phyloP scores from a whole-genome alignment of 2,888 invertebrate genomes.

The Bursaphelenchus okinawaensis region DNA sequence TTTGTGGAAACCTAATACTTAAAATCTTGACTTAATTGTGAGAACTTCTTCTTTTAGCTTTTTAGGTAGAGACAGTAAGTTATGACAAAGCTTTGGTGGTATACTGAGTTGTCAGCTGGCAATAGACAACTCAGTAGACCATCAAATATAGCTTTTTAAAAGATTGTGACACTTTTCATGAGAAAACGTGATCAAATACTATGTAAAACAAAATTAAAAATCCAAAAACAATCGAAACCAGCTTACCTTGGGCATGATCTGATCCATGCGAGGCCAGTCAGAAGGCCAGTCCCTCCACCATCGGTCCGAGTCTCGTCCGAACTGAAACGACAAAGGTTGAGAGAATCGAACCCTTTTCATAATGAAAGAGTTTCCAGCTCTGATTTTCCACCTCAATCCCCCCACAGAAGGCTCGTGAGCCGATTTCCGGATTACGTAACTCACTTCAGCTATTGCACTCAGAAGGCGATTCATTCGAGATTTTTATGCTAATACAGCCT shows the following conservation, averaged over 20 bases:
- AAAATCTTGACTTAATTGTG: too few relatives aligned
- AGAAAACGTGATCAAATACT: too few relatives aligned
- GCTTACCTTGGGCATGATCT: conserved; percentile 53
- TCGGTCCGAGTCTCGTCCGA: conserved; percentile 48
- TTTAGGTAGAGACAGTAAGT: too few relatives aligned
- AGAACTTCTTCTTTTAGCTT: too few relatives aligned
- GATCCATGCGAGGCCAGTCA: conserved; percentile 54
- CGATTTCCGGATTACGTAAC: not conserved
- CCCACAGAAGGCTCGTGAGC: not conserved
- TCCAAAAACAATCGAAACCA: not conserved
- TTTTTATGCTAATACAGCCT: too few relatives aligned
- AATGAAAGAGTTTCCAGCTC: not conserved
- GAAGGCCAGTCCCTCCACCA: conserved; percentile 56
- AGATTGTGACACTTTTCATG: too few relatives aligned
- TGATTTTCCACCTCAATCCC: not conserved
- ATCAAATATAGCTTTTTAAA: too few relatives aligned
- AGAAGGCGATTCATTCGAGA: not conserved
- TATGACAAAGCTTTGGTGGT: too few relatives aligned
- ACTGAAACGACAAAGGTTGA: conserved; percentile 38
- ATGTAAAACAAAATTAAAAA: too few relatives aligned
- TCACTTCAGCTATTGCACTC: not conserved
- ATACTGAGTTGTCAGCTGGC: too few relatives aligned
- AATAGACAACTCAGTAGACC: too few relatives aligned
- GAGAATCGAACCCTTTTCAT: not conserved
- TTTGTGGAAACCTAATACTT: too few relatives aligned